These are phyloP conservation scores for Clarias batrachus DNA, from an alignment of 2,113 vertebrate species.

Conservation along the genomic window DNA sequence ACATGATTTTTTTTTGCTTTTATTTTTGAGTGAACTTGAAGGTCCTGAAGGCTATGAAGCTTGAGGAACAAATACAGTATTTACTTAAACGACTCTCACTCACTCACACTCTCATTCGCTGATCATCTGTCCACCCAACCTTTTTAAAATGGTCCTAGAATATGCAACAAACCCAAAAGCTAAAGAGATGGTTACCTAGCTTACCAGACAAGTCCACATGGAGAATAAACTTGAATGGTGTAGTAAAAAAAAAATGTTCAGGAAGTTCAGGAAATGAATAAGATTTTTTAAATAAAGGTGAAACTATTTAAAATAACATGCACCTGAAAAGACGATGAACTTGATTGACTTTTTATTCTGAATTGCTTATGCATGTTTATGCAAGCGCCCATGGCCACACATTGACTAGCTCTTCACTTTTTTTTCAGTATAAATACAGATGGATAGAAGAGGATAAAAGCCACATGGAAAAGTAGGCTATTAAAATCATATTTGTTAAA, in stretches of 20 bases:
- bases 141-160: not conserved
- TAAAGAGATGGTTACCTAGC: not conserved
- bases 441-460: constrained; percentile 24
- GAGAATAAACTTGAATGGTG: not conserved
- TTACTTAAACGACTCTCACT: too few species aligned
- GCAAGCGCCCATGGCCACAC: constrained; percentile 30
- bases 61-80: not conserved
- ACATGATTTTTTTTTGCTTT: not conserved
- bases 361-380: constrained; percentile 39
- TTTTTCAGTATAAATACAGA: constrained; percentile 15
- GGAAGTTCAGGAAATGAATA: not conserved
- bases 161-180: not conserved
- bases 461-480: constrained; percentile 17
- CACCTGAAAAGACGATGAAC: constrained; percentile 26
- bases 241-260: not conserved
- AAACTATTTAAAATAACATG: not conserved
- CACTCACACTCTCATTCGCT: too few species aligned
- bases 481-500: constrained; percentile 16
- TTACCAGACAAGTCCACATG: not conserved
- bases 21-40: not conserved
- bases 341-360: constrained; percentile 23
- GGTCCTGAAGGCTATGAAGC: not conserved
- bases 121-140: not conserved
- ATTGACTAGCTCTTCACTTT: constrained; percentile 14
- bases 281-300: not conserved